Conservation (phyloP, 2,113 vertebrate species). For the Saccopteryx bilineata region DNA sequence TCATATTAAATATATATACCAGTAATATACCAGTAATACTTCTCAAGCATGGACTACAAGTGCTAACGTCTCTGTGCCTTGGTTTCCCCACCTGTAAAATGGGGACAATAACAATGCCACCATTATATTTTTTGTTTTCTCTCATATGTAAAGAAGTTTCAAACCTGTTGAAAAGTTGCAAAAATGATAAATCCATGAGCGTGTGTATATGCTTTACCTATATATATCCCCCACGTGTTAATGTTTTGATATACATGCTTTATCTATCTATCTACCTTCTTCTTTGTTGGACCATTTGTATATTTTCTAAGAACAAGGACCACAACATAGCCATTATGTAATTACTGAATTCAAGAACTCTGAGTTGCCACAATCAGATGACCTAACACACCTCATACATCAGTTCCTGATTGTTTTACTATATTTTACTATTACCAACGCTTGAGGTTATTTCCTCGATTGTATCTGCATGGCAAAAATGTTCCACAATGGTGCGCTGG, state of each 20-base stretch:
- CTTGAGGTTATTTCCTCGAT: not conserved
- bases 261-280: not conserved
- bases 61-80: not conserved
- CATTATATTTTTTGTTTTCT: not conserved
- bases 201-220: not conserved
- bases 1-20: not conserved
- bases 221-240: too few relatives aligned
- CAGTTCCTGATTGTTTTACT: not conserved
- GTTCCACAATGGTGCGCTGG: fast-evolving
- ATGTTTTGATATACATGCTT: not conserved
- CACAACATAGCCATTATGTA: fast-evolving
- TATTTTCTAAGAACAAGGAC: not conserved
- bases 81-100: not conserved
- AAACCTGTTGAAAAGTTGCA: not conserved
- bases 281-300: not conserved
- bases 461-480: fast-evolving
- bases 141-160: not conserved
- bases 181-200: not conserved
- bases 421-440: not conserved
- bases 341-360: not conserved
- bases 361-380: not conserved
- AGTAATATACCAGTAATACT: not conserved
- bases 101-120: too few relatives aligned
- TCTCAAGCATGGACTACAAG: not conserved
- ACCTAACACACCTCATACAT: fast-evolving